These are phyloP conservation scores for Bombus sibiricus DNA, from an alignment of 1,140 invertebrate species.

Conservation along the genomic window DNA sequence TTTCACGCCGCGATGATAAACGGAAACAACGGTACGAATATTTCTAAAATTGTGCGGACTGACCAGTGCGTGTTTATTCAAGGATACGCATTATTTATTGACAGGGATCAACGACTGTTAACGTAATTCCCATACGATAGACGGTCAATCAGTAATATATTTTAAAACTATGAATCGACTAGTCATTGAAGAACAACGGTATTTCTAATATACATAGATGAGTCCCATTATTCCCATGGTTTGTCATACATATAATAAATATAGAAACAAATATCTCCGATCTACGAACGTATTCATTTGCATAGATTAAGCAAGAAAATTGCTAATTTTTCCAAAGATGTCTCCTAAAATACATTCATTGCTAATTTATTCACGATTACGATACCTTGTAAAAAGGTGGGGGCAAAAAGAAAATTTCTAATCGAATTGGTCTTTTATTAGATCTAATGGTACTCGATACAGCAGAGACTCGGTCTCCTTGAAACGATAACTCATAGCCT, in stretches of 20 bases:
- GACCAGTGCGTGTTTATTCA: not conserved
- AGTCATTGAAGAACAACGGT: not conserved
- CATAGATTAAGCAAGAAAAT: constrained; percentile 20
- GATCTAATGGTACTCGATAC: not conserved
- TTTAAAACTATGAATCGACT: not conserved
- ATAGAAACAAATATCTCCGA: not conserved
- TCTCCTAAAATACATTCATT: not conserved
- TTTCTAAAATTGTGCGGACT: not conserved
- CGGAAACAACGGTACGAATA: not conserved
- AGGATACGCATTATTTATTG: not conserved
- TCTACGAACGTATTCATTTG: constrained; percentile 25
- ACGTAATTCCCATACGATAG: not conserved
- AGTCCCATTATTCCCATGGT: not conserved
- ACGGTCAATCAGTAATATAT: not conserved
- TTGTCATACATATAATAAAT: not conserved
- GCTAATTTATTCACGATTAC: constrained; percentile 41
- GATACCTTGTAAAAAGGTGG: not conserved
- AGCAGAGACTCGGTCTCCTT: constrained; percentile 19
- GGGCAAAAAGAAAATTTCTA: not conserved
- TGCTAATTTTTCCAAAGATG: not conserved
- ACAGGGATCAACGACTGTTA: not conserved
- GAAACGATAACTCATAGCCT: constrained; percentile 31
- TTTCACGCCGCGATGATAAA: not conserved
- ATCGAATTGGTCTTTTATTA: not conserved
- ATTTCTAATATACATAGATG: not conserved